Base-by-base conservation (phyloP, 2,888 invertebrate species). In the Limnephilus marmoratus region DNA sequence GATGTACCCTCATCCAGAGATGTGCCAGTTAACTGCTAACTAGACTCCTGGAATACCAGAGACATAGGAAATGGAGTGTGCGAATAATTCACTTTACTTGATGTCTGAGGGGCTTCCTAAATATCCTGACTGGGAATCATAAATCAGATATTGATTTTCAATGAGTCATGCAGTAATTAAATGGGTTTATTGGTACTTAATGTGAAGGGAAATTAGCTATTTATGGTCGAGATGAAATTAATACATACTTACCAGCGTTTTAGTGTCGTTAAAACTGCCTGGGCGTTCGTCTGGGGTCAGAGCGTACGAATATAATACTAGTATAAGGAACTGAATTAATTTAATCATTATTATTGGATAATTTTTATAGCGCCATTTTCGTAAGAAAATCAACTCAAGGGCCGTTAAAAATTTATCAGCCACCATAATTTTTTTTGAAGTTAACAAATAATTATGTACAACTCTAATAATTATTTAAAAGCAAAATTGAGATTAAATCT, bases 1-100 rank as follows among this genome's bases (percentile, higher is more conserved):
- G 88, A 85, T 87, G 87, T 68, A 87, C 53, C 53, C 68, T 68
- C 24, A 68, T n/a, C 29, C 18, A 87, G 87, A 49, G 49, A 87
- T 53, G 87, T 49, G 15, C 87, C 29, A 87, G 87, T 87, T 87
- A 87, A 87, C 53, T 49, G 31, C 18, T 49, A 53, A 53, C 87
- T 49, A 13, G 85, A 41, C n/a, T 0, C 11, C n/a, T 31, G 31
- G 87, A 87, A 87, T 87, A 87, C 87, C 53, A 15, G 24, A 86
- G 29, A n/a, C 49, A 87, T 12, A 86, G 86, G 86, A 45, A 86
- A 53, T n/a, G 31, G 85, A 86, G 87, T 4, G 53, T 49, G 53
- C 49, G 18, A 87, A 68, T 87, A 68, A 87, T 87, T 87, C 29
- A 87, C 87, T 87, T 53, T 37, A 83, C 37, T 34, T 37, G 37